Conservation (phyloP, 2,113 vertebrate genomes). For the Corvus cornix region DNA sequence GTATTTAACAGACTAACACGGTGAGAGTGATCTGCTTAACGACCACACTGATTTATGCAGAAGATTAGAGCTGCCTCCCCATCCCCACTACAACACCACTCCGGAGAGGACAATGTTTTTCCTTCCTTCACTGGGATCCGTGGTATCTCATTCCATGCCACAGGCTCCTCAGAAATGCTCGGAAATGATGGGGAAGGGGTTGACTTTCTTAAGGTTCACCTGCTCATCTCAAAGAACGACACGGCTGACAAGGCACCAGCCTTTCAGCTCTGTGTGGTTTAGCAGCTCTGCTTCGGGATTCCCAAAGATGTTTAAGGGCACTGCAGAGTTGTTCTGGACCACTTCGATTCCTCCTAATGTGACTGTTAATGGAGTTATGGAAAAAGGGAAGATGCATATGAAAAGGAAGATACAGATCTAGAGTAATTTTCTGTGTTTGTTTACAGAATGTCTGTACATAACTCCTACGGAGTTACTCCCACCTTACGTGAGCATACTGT, state of each 20-base stretch:
- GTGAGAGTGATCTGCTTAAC: not conserved
- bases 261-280: not conserved
- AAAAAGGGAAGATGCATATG: not conserved
- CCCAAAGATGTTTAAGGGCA: not conserved
- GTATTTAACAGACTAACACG: not conserved
- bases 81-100: fast-evolving
- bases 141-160: not conserved
- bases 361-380: not conserved
- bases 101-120: fast-evolving
- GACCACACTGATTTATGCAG: not conserved
- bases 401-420: not conserved
- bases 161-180: not conserved
- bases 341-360: not conserved
- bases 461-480: not conserved
- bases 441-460: not conserved
- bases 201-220: not conserved
- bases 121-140: not conserved
- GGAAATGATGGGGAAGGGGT: not conserved
- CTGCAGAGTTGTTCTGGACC: not conserved
- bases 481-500: not conserved
- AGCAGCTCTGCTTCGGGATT: not conserved
- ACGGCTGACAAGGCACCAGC: not conserved
- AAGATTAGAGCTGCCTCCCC: not conserved
- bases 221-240: not conserved
- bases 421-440: not conserved